Evolutionary conservation across 2,797 vertebrate genomes (phyloP).

Genomic region (Syngnathus acus): DNA sequence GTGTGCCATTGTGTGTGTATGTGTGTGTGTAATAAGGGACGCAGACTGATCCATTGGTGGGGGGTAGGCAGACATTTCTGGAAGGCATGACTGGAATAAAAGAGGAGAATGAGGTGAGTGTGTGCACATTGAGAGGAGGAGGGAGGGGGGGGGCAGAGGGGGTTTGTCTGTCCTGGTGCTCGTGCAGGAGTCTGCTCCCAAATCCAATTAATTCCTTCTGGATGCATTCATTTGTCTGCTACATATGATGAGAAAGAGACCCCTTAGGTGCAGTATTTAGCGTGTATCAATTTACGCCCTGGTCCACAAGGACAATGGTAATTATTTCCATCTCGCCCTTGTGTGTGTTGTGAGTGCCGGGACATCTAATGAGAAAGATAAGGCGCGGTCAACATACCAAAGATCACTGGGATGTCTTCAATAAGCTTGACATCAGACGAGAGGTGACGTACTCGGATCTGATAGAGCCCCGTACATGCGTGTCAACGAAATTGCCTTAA

Average conservation of each 20-base stretch:
- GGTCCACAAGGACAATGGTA: conserved; percentile 64
- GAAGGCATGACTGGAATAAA: conserved; percentile 69
- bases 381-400: conserved; percentile 39
- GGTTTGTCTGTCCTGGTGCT: conserved; percentile 61
- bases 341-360: conserved; percentile 38
- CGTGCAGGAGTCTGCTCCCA: conserved; percentile 63
- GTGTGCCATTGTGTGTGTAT: conserved; percentile 19
- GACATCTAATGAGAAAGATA: conserved; percentile 62
- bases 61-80: conserved; percentile 57
- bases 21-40: conserved; percentile 41
- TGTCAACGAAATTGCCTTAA: background rate
- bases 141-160: conserved; percentile 13
- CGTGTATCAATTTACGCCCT: conserved; percentile 65
- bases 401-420: conserved; percentile 36
- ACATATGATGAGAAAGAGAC: conserved; percentile 50
- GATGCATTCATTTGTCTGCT: conserved; percentile 67
- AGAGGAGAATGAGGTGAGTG: conserved; percentile 39
- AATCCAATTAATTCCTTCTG: conserved; percentile 75
- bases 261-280: conserved; percentile 62
- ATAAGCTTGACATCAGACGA: conserved; percentile 31
- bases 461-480: background rate
- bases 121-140: conserved; percentile 22
- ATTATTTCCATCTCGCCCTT: conserved; percentile 58
- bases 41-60: conserved; percentile 48
- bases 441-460: conserved; percentile 3